Conservation (phyloP, 2,888 invertebrate genomes). For the Drosophila trichaetosa region DNA sequence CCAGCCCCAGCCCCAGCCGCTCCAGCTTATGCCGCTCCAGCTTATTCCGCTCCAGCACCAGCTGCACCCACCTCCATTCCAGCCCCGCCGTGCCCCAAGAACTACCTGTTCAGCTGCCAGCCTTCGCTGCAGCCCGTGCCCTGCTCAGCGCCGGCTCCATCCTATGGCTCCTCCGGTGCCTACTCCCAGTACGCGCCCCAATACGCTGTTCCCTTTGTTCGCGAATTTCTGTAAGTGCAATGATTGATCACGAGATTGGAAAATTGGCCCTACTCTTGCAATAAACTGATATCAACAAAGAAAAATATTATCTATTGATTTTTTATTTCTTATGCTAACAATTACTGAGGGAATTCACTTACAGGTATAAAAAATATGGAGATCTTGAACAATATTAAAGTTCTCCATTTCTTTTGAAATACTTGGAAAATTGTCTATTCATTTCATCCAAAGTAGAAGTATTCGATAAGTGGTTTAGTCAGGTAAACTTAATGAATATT, state of each 20-base stretch:
- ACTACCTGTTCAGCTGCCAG: conserved; percentile 82
- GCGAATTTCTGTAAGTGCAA: conserved; percentile 62
- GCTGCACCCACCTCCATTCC: conserved; percentile 55
- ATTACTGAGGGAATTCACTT: background rate
- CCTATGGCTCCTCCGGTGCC: conserved; percentile 74
- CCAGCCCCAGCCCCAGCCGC: conserved; percentile 49
- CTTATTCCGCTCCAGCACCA: conserved; percentile 62
- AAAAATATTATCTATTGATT: background rate
- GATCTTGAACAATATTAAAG: background rate
- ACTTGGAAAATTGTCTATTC: background rate
- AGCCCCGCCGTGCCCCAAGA: conserved; percentile 80
- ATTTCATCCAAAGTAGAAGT: background rate
- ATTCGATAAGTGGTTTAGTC: background rate
- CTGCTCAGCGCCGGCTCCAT: conserved; percentile 68
- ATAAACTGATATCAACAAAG: conserved; percentile 38
- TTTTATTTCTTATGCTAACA: background rate
- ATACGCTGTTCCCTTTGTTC: conserved; percentile 73
- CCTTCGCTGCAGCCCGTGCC: conserved; percentile 80
- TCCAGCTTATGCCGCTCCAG: conserved; percentile 49
- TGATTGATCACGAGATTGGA: conserved; percentile 12
- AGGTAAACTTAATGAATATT: background rate
- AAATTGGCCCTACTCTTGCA: conserved; percentile 16
- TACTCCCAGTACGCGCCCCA: conserved; percentile 80
- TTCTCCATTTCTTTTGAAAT: background rate
- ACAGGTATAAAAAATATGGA: background rate